Evolutionary conservation across 2,113 vertebrate species (phyloP), one percentile per base, ranked within the genome.

Genomic region (Triplophysa tibetana): DNA sequence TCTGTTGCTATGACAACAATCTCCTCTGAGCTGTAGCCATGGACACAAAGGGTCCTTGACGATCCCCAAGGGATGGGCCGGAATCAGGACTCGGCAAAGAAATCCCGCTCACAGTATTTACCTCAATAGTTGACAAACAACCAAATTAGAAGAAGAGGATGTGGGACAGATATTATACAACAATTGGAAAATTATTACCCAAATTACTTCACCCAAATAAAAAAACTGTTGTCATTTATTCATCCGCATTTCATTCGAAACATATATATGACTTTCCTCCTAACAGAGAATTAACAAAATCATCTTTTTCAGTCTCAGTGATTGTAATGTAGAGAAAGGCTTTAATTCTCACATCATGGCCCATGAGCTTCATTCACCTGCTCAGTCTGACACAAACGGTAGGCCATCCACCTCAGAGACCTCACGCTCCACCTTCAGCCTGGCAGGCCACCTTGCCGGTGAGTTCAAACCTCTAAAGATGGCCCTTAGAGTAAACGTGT

Each of bases 381-480:
- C 23, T 56, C 66, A 58, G 54, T 29, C 60, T 41, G 17, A 93
- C 29, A 88, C 92, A 8, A 92, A 92, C 85, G 88, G 90, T 64
- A 90, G 93, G 73, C 85, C 91, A 0, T 94, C 93, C 0, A 92
- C 90, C 2, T 92, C 93, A 0, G 95, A 96, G 80, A 89, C 91
- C 0, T 94, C 94, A 17, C 92, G 91, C 73, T 96, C 93, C 81
- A 90, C 92, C 0, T 92, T 94, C 88, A 95, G 94, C 89, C 90
- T 96, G 86, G 93, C 91, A 0, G 92, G 93, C 61, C 90, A 95
- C 45, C 89, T 96, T 75, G 95, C 95, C 41, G 93, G 95, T 96
- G 90, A 92, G 95, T 74, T 0, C 50, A 52, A 52, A 52, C 43
- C 4, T 14, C 16, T 17, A 1, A 38, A 38, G 33, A 38, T 38